Evolutionary conservation across 2,113 vertebrate species (phyloP).

Genomic region (Meriones unguiculatus): DNA sequence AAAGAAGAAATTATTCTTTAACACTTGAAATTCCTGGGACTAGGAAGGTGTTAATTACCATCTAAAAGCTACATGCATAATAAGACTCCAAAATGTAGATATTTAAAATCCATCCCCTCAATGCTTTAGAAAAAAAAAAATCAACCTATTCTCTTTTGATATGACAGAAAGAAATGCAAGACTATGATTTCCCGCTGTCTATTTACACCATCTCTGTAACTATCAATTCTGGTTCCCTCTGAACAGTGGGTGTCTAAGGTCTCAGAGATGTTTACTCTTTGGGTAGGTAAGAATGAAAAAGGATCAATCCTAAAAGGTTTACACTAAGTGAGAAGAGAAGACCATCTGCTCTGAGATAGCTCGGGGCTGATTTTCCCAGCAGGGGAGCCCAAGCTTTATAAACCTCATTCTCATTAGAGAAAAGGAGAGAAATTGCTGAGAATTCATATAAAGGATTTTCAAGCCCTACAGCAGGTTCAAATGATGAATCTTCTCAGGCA

Average conservation of each 20-base stretch:
- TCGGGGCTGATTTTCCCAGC: constrained; percentile 60
- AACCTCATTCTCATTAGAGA: constrained; percentile 68
- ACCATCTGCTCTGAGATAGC: constrained; percentile 68
- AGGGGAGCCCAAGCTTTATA: constrained; percentile 61
- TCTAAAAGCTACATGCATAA: constrained; percentile 60
- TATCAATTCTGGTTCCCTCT: constrained; percentile 2
- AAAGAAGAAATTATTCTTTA: constrained; percentile 72
- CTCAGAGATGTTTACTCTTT: constrained; percentile 71
- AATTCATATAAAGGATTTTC: constrained; percentile 65
- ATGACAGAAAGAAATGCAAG: constrained; percentile 33
- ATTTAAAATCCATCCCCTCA: constrained; percentile 55
- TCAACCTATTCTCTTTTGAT: constrained; percentile 37
- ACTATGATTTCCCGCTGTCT: background rate
- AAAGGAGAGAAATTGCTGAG: constrained; percentile 61
- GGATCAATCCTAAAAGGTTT: constrained; percentile 74
- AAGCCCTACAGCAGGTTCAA: constrained; percentile 3
- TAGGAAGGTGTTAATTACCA: constrained; percentile 73
- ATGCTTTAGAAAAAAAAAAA: constrained; percentile 48
- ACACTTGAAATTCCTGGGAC: constrained; percentile 70
- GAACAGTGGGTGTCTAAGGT: constrained; percentile 54
- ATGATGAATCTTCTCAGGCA: background rate
- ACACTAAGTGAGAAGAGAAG: constrained; percentile 57
- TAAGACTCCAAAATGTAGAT: constrained; percentile 63
- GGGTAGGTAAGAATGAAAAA: constrained; percentile 68
- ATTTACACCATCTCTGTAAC: constrained; percentile 26